Conservation (phyloP, 2,888 invertebrate genomes). For the Onchidella celtica region DNA sequence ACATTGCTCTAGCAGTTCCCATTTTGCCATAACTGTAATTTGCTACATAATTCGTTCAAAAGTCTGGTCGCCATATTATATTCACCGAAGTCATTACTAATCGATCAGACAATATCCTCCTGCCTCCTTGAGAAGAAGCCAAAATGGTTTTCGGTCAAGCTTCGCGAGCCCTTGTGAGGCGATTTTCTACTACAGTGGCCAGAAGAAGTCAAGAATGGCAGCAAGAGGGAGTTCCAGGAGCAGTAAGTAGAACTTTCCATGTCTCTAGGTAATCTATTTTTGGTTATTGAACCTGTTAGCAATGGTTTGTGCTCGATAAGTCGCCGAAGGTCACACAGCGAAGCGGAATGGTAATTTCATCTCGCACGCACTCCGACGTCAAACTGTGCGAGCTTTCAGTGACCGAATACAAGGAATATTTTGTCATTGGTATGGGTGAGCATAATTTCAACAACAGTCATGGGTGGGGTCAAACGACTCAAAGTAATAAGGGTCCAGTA, state of each 20-base stretch:
- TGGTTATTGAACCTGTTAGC: neutral
- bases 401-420: too few species aligned
- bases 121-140: constrained; percentile 25
- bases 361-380: too few species aligned
- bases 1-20: too few species aligned
- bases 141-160: constrained; percentile 55
- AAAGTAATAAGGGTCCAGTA: too few species aligned
- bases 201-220: constrained; percentile 61
- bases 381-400: too few species aligned
- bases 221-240: constrained; percentile 68
- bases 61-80: too few species aligned
- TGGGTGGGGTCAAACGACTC: too few species aligned
- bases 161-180: constrained; percentile 49
- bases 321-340: neutral
- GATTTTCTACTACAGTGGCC: constrained; percentile 60
- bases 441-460: too few species aligned
- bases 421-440: too few species aligned
- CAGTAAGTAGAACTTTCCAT: constrained; percentile 55
- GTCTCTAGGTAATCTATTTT: neutral
- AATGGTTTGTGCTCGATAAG: neutral
- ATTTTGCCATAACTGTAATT: too few species aligned
- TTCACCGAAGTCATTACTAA: constrained; percentile 12
- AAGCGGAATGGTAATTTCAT: too few species aligned
- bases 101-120: neutral
- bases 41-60: too few species aligned